A percentile compares a stretch with the other conserved stretches of the same genome.
Evolutionary conservation across 2,797 vertebrate species (phyloP).

Genomic region (Ptychobarbus kaznakovi): DNA sequence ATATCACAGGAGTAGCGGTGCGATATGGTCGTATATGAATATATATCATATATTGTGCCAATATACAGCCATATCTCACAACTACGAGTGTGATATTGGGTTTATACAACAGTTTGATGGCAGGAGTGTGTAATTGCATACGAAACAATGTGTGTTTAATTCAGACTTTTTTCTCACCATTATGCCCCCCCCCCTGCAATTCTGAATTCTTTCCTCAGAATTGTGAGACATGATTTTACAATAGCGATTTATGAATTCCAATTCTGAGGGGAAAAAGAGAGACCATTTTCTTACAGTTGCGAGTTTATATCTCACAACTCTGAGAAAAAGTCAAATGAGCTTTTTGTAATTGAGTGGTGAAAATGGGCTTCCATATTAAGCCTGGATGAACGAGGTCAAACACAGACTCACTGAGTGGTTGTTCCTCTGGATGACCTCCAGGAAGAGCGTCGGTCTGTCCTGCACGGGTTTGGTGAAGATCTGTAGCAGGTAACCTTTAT

Average conservation of each 20-base stretch:
- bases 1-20: no score
- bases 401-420: constrained; percentile 81
- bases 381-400: neutral
- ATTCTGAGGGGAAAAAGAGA: no score
- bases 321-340: no score
- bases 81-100: neutral
- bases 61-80: neutral
- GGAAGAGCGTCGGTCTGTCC: constrained; percentile 85
- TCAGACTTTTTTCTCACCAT: no score
- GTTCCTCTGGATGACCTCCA: constrained; percentile 85
- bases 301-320: no score
- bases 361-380: neutral
- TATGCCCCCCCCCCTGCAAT: no score
- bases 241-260: neutral
- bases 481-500: constrained; percentile 86
- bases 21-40: no score
- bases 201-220: no score
- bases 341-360: neutral
- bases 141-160: neutral
- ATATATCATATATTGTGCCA: no score
- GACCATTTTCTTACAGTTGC: no score
- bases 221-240: no score
- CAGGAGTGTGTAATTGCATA: neutral
- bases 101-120: neutral
- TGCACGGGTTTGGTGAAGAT: constrained; percentile 87